These are phyloP conservation scores for Eidolon dupreanum DNA, from an alignment of 2,797 vertebrate genomes.

Conservation along the genomic window DNA sequence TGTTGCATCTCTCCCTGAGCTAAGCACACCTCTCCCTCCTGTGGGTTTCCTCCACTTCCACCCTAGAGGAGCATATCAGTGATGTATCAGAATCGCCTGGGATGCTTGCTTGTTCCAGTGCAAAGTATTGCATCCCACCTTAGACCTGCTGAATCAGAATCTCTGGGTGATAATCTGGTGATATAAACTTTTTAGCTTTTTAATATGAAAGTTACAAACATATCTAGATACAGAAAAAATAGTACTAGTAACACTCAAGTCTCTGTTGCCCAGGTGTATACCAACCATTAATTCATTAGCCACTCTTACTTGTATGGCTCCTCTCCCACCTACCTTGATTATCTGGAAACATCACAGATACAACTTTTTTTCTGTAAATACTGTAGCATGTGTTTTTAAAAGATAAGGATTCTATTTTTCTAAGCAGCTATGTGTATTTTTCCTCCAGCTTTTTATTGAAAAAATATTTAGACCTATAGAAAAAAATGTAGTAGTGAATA, in stretches of 20 bases:
- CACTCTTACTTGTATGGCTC: neutral
- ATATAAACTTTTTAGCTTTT: neutral
- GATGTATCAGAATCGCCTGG: neutral
- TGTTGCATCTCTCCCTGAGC: neutral
- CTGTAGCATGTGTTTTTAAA: neutral
- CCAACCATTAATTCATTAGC: neutral
- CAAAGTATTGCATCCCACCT: neutral
- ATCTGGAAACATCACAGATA: neutral
- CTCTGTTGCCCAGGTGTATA: accelerated
- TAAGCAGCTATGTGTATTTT: neutral
- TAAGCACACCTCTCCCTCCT: neutral
- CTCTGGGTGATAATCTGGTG: neutral
- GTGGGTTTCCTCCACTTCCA: neutral
- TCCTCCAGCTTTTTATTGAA: neutral
- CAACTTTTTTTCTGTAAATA: neutral
- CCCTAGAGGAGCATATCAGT: neutral
- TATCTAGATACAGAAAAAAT: neutral
- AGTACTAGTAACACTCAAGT: accelerated
- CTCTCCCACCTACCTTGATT: neutral
- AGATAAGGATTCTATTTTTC: neutral
- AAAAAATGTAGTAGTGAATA: neutral
- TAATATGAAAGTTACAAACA: neutral
- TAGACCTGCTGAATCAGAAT: neutral
- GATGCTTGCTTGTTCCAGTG: neutral
- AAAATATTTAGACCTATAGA: neutral